Conservation (phyloP, 1,140 invertebrate species). For the Limonius californicus region DNA sequence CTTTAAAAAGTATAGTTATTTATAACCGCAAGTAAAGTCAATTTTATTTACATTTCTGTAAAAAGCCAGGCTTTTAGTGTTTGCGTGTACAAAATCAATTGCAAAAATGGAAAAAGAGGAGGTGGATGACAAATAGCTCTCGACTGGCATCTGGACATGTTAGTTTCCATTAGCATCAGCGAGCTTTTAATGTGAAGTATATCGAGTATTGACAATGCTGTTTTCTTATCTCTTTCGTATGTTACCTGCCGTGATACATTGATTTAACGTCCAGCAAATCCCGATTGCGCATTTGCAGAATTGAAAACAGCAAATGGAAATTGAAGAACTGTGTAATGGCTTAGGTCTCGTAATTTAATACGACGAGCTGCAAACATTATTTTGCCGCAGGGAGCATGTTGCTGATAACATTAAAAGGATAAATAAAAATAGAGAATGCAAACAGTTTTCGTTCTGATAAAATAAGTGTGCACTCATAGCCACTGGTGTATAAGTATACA, state of each 20-base stretch:
- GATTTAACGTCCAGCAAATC: slow-evolving; percentile 21
- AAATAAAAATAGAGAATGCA: not conserved
- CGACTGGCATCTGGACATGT: slow-evolving; percentile 26
- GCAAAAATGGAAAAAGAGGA: not conserved
- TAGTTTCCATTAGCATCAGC: slow-evolving; percentile 31
- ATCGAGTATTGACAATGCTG: slow-evolving; percentile 24
- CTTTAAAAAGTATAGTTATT: too few relatives aligned
- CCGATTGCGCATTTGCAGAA: slow-evolving; percentile 2
- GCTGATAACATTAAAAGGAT: not conserved
- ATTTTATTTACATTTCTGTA: too few relatives aligned
- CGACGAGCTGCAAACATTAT: too few relatives aligned
- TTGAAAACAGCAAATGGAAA: not conserved
- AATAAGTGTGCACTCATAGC: too few relatives aligned
- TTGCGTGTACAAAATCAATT: not conserved
- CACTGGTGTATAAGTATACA: too few relatives aligned
- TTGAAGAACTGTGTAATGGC: not conserved
- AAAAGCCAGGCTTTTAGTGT: not conserved
- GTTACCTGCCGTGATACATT: slow-evolving; percentile 18
- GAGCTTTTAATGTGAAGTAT: slow-evolving; percentile 31
- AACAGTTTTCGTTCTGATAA: not conserved
- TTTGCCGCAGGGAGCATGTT: too few relatives aligned
- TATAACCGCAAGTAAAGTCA: too few relatives aligned
- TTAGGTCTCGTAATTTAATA: not conserved
- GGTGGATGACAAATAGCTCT: slow-evolving; percentile 22
- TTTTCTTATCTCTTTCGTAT: slow-evolving; percentile 23